phyloP scores from a whole-genome alignment of 1,140 invertebrate genomes.

The Hylaeus anthracinus region DNA sequence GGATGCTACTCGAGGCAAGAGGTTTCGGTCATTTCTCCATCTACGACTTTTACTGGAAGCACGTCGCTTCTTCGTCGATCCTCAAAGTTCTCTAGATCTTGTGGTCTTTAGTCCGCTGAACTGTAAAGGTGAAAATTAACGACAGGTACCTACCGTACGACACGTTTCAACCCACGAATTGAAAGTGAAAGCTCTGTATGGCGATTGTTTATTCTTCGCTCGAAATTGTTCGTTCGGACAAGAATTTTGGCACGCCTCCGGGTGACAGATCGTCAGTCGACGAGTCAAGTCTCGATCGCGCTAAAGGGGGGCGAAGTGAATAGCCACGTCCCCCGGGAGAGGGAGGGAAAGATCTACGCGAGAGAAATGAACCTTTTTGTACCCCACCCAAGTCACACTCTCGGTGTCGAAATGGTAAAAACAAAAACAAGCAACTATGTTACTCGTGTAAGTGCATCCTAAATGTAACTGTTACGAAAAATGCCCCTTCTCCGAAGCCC shows the following conservation, averaged over 20 bases:
- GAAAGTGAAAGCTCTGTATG: no score
- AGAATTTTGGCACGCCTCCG: not conserved
- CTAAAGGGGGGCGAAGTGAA: not conserved
- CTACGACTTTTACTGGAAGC: no score
- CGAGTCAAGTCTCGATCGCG: slow-evolving; percentile 1
- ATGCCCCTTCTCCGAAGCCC: slow-evolving; percentile 60
- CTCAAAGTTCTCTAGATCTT: no score
- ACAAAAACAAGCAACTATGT: slow-evolving; percentile 50
- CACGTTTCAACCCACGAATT: no score
- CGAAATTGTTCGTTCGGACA: no score
- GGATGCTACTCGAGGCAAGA: no score
- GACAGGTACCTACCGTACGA: no score
- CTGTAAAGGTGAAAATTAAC: no score
- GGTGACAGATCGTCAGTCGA: not conserved
- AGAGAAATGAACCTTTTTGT: slow-evolving; percentile 65
- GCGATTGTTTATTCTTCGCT: no score
- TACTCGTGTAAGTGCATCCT: slow-evolving; percentile 66
- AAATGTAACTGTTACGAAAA: slow-evolving; percentile 64
- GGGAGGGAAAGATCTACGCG: not conserved
- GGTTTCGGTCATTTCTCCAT: no score
- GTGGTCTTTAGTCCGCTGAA: no score
- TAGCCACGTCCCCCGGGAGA: not conserved
- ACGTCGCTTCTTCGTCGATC: no score
- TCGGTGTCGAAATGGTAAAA: slow-evolving; percentile 66
- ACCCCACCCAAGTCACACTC: slow-evolving; percentile 72